Evolutionary conservation across 2,888 invertebrate genomes (phyloP), one percentile per base, ranked within the genome.

Genomic region (Ernsta delagoae): DNA sequence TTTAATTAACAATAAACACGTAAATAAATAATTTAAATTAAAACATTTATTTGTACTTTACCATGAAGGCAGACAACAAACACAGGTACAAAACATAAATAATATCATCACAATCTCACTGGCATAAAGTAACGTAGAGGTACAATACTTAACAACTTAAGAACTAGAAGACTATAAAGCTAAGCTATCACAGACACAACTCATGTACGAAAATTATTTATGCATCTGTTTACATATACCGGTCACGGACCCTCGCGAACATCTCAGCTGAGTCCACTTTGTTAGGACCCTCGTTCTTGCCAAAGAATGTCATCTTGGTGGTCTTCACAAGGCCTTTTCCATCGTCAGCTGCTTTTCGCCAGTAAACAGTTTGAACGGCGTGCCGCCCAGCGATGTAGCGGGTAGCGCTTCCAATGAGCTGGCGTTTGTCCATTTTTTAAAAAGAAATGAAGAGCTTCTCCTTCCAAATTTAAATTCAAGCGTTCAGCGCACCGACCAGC

Each of bases 351-450:
- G 90, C 85, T 56, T 95, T 94, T 77, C 96, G 93, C 97, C 97
- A 97, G 79, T 97, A 97, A 0, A 96, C 96, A 0, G 96, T 96
- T 81, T 97, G 96, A 31, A 96, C 94, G 0, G 96, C 96, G 78
- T 96, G 95, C 71, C 96, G 94, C 60, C 96, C 96, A 61, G 95
- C 95, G 74, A 96, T 95, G 83, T 95, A 96, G 70, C 96, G 95
- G 16, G 96, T 95, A 57, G 96, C 95, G 73, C 95, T 94, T 76
- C 96, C 96, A 71, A 96, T 95, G 82, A 96, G 85, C 67, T 86
- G 85, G 77, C 90, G 88, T 77, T 94, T 95, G 72, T 90, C 89
- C 90, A 92, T 92, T n/a, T n/a, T n/a, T n/a, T n/a, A n/a, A n/a
- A n/a, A n/a, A n/a, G n/a, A n/a, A n/a, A n/a, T n/a, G n/a, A n/a